Evolutionary conservation across 2,113 vertebrate species (phyloP).

Genomic region (Paradisaea rubra): DNA sequence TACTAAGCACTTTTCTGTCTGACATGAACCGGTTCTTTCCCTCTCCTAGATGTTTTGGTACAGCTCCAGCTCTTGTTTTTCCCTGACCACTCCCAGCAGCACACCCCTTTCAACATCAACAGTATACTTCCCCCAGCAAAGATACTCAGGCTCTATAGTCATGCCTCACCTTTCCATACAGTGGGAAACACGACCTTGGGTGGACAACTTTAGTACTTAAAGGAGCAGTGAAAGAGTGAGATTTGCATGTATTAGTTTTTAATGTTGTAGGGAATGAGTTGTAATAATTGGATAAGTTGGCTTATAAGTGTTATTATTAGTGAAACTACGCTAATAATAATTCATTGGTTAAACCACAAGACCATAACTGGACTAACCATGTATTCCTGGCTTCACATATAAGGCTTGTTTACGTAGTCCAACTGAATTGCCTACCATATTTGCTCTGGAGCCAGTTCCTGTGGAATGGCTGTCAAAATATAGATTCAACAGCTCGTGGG

Average conservation of each 20-base stretch:
- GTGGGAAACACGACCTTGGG: neutral
- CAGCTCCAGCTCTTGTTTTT: neutral
- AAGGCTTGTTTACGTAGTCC: neutral
- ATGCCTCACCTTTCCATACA: neutral
- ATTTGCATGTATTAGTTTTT: neutral
- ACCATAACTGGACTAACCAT: neutral
- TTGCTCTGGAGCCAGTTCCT: neutral
- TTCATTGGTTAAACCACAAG: neutral
- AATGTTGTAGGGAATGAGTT: neutral
- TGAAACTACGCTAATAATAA: neutral
- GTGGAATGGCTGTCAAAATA: neutral
- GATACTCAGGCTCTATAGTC: neutral
- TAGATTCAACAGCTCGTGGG: rapidly evolving
- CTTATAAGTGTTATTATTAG: neutral
- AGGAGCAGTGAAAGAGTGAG: neutral
- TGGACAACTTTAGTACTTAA: neutral
- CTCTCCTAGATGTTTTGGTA: neutral
- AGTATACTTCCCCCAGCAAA: neutral
- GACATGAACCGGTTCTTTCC: neutral
- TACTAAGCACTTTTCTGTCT: neutral
- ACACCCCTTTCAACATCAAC: neutral
- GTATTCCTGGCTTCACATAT: neutral
- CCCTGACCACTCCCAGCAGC: rapidly evolving
- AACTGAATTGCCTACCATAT: neutral
- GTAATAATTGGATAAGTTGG: neutral